Evolutionary conservation across 2,888 invertebrate species (phyloP), one percentile per base, ranked within the genome.

Genomic region (Criorhina ranunculi): DNA sequence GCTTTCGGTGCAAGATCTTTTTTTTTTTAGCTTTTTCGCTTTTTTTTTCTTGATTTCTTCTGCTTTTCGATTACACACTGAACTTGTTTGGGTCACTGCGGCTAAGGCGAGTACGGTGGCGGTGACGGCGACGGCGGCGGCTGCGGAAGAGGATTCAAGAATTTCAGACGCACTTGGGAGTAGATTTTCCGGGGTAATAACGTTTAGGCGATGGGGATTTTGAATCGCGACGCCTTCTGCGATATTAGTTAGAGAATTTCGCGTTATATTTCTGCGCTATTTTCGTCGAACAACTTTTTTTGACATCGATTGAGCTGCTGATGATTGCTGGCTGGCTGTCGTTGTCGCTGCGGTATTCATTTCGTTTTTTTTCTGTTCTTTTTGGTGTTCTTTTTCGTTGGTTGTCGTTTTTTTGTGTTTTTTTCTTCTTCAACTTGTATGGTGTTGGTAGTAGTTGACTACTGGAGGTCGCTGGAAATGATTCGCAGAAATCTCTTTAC

Each of bases 271-370:
- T 73, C 49, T 33, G 44, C 35, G 15, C 67, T 80, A 66, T 40
- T 64, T 80, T 46, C 60, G 49, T 64, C 33, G 33, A 75, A 69
- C 64, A 79, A 75, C 69, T 79, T 75, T 85, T 80, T 79, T 79
- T 70, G 75, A 85, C 85, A 80, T 85, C 85, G 80, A 85, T 80
- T 69, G 85, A 75, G 79, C 79, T 66, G 85, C 51, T 70, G 85
- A 85, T 85, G 79, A 80, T 80, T 64, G 73, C 75, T 85, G 59
- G 75, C 70, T 85, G 85, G 79, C 75, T 80, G 75, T 80, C 80
- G 85, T 46, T 80, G 80, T 79, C 70, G 85, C 75, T 85, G 85
- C 80, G 64, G 80, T 76, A 70, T 75, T 85, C 80, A 70, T 70
- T 85, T 75, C 75, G 75, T 69, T 75, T 77, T 49, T 64, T 33